Conservation (phyloP, 1,140 invertebrate genomes). For the Drosophila erecta region DNA sequence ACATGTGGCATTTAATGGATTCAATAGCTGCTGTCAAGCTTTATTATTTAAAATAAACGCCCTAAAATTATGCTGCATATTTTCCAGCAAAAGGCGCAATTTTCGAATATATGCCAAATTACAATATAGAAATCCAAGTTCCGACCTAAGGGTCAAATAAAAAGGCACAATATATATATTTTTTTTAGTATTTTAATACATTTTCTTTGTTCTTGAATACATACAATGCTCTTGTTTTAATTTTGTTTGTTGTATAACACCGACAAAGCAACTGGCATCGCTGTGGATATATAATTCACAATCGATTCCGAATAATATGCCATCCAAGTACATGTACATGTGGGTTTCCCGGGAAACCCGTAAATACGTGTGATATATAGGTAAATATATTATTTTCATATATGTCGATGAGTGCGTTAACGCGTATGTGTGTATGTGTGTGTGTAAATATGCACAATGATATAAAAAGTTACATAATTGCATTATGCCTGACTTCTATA, state of each 20-base stretch:
- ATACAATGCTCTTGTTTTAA: slow-evolving; percentile 32
- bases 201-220: slow-evolving; percentile 54
- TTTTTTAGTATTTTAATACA: slow-evolving; percentile 51
- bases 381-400: slow-evolving; percentile 49
- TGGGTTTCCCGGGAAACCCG: slow-evolving; percentile 4
- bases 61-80: not conserved
- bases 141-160: not conserved
- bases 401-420: slow-evolving; percentile 30
- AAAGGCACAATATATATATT: not conserved
- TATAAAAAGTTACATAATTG: slow-evolving; percentile 54
- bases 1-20: too few species aligned
- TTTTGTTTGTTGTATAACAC: slow-evolving; percentile 23
- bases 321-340: slow-evolving; percentile 25
- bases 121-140: too few species aligned
- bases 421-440: slow-evolving; percentile 13
- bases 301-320: slow-evolving; percentile 9
- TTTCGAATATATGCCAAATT: not conserved
- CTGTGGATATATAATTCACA: slow-evolving; percentile 26
- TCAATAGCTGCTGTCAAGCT: not conserved
- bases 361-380: slow-evolving; percentile 54
- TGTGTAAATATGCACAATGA: slow-evolving; percentile 42
- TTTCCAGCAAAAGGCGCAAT: not conserved
- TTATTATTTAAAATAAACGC: too few species aligned
- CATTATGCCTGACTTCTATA: slow-evolving; percentile 35
- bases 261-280: slow-evolving; percentile 17